Evolutionary conservation across 1,140 invertebrate species (phyloP), one percentile per base, ranked within the genome.

Genomic region (Rhysida immarginata): DNA sequence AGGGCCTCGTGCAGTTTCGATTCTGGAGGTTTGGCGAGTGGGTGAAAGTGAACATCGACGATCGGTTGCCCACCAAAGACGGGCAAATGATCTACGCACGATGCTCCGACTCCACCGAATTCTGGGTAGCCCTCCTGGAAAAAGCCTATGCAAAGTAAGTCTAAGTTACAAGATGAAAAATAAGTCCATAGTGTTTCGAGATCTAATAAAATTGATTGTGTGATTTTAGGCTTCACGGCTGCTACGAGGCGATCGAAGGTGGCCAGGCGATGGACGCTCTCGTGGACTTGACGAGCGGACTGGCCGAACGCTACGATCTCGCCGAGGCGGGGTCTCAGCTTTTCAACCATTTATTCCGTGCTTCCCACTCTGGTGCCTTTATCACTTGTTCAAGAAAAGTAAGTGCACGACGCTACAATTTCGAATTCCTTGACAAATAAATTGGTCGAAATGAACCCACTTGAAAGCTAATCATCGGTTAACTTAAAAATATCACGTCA

Each of bases 351-450:
- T 69, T 80, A 62, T 58, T 74, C 53, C 72, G 75, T 56, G 74
- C 74, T 21, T 66, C 65, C 50, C 65, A 71, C 26, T 68, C 73
- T 55, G 72, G 75, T 29, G 77, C 78, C n/a, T 74, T 81, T 52
- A 78, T 81, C 67, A 78, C 78, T 2, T 79, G 78, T 59, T 77
- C 75, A 2, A 77, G 79, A 64, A 78, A 80, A 63, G 77, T 76
- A 59, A 56, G 53, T 29, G n/a, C n/a, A n/a, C n/a, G n/a, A n/a
- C n/a, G n/a, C n/a, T n/a, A n/a, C n/a, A n/a, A n/a, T 5, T 2
- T 13, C 26, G 14, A 16, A 44, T 26, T 16, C 48, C 27, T n/a
- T n/a, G n/a, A n/a, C n/a, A n/a, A n/a, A n/a, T n/a, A n/a, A n/a
- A n/a, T n/a, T n/a, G n/a, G n/a, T n/a, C n/a, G n/a, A n/a, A n/a